Base-by-base conservation (phyloP, 2,113 vertebrate species). In the Ameiurus melas region DNA sequence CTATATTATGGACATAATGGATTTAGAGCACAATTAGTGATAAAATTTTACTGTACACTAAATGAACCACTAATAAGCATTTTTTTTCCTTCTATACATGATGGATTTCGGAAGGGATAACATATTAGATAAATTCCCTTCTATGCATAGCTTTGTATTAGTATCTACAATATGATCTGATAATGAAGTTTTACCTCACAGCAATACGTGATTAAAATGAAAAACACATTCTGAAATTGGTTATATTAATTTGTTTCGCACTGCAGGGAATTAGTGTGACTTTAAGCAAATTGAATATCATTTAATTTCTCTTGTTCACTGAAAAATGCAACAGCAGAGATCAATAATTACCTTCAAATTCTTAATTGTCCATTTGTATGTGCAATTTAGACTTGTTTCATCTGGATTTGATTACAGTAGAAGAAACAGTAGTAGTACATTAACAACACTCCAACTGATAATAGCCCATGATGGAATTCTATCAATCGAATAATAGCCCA, bases 261-360 rank as follows among this genome's bases (percentile, higher is more conserved):
- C 87, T 86, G 79, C 66, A 89, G 88, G 83, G 91, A 92, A 92
- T 88, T 88, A 89, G 87, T 66, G 83, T 75, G 36, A 51, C 85
- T 91, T 89, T 66, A 86, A 85, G 86, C 73, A 87, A 86, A 92
- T 92, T 93, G 80, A 77, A 85, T 92, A 93, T 94, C 93, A 93
- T 94, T 95, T 94, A 93, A 94, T 94, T 95, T 94, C 93, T 95
- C 94, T 93, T 89, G 85, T 90, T 90, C 89, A 58, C 91, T 93
- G 78, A 90, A 89, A 93, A 93, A 92, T 92, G 92, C 94, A 94
- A 91, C 90, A 92, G 84, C 39, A 89, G 91, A 89, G 93, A 93
- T 94, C 86, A 89, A 92, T 94, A 93, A 94, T 94, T 93, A 93
- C 92, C 90, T 91, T 86, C 93, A 92, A 91, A 92, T n/a, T 88